These are phyloP conservation scores for Sebastes hubbsi DNA, from an alignment of 2,797 vertebrate genomes.

Conservation along the genomic window DNA sequence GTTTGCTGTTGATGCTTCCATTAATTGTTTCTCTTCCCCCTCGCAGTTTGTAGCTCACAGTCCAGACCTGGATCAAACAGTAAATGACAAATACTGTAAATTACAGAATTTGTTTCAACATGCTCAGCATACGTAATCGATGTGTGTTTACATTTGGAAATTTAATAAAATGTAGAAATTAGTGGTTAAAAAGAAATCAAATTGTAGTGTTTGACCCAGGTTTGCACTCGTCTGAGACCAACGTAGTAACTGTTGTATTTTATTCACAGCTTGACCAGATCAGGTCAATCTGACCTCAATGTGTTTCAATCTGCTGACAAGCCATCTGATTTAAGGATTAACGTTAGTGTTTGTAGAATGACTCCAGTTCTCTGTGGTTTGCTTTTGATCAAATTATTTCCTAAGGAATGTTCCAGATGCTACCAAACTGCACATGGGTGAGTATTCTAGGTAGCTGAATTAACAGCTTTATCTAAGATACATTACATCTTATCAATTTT, in stretches of 20 bases:
- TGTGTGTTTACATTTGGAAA: neutral
- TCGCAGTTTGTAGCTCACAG: slow-evolving; percentile 41
- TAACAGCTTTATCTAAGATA: slow-evolving; percentile 14
- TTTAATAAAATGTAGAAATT: neutral
- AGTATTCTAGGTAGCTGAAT: slow-evolving; percentile 75
- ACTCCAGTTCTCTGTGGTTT: slow-evolving; percentile 70
- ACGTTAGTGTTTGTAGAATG: slow-evolving; percentile 55
- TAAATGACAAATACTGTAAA: slow-evolving; percentile 27
- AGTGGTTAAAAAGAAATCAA: neutral
- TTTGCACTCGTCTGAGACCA: neutral
- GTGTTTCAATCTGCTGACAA: slow-evolving; percentile 15
- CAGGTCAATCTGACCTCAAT: slow-evolving; percentile 35
- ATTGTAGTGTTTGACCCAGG: neutral
- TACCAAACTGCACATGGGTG: slow-evolving; percentile 73
- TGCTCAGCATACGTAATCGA: neutral
- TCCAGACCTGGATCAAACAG: slow-evolving; percentile 43
- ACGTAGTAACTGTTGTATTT: slow-evolving; percentile 11
- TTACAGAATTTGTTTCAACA: slow-evolving; percentile 9
- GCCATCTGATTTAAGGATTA: slow-evolving; percentile 51
- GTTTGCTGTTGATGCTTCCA: neutral
- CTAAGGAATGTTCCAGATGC: slow-evolving; percentile 74
- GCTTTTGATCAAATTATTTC: slow-evolving; percentile 75
- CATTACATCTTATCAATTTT: neutral
- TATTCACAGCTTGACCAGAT: slow-evolving; percentile 43
- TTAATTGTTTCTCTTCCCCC: slow-evolving; percentile 11